Percentiles rank a stretch among this genome's conserved stretches.
These are phyloP conservation scores for Galbula dea DNA, from an alignment of 2,113 vertebrate species.

Conservation along the genomic window DNA sequence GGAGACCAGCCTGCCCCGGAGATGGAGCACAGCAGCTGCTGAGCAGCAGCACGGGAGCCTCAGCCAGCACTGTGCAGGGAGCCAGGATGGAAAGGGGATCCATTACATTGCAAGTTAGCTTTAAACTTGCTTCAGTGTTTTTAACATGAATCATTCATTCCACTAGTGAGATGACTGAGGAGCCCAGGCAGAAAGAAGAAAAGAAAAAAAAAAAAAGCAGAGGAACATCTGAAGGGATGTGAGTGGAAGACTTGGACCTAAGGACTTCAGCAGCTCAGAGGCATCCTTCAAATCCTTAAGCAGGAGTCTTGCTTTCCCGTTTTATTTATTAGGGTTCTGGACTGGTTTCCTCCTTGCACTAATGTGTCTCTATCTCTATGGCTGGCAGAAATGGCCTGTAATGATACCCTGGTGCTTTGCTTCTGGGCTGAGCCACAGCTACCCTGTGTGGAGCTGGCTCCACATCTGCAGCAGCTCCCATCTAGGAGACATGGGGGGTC, in stretches of 20 bases:
- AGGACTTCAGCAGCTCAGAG: not conserved
- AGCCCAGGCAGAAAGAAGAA: not conserved
- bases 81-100: conserved; percentile 38
- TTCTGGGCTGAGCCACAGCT: not conserved
- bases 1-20: not conserved
- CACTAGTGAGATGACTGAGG: not conserved
- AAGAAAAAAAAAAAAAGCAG: not conserved
- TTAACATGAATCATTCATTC: conserved; percentile 48
- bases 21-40: conserved; percentile 49
- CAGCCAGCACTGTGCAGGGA: not conserved
- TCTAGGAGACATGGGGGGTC: not conserved
- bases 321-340: not conserved
- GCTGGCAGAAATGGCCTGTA: not conserved
- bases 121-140: not conserved
- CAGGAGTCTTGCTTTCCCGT: not conserved
- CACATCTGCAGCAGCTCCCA: not conserved
- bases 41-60: not conserved
- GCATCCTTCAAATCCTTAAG: not conserved
- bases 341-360: not conserved
- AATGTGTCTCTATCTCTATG: not conserved
- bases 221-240: not conserved
- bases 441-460: not conserved
- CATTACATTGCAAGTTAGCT: conserved; percentile 28
- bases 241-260: not conserved
- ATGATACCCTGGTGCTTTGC: rapidly evolving